Conservation (phyloP, 2,888 invertebrate genomes). For the Acronicta leporina region DNA sequence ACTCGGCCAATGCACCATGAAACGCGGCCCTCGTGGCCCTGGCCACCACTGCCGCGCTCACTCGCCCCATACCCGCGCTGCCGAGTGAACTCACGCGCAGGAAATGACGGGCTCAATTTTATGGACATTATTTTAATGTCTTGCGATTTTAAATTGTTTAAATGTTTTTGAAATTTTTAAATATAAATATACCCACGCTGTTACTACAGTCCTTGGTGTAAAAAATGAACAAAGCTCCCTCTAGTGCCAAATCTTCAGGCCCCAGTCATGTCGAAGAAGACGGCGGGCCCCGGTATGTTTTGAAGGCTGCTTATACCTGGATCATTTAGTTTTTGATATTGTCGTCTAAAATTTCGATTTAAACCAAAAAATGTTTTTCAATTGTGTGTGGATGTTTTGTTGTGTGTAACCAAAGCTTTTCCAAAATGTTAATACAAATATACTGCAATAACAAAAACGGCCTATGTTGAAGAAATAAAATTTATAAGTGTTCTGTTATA, state of each 20-base stretch:
- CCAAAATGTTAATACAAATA: background rate
- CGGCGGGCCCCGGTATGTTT: no score
- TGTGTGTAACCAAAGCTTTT: background rate
- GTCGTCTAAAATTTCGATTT: background rate
- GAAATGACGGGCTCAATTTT: conserved; percentile 22
- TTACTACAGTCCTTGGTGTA: background rate
- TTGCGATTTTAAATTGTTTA: conserved; percentile 5
- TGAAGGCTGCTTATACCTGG: no score
- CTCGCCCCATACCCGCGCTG: conserved; percentile 52
- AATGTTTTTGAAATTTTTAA: conserved; percentile 3
- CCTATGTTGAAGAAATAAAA: background rate
- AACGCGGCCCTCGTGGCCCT: conserved; percentile 40
- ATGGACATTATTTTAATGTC: conserved; percentile 21
- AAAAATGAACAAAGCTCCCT: background rate
- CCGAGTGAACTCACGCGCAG: conserved; percentile 13
- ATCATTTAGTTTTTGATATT: no score
- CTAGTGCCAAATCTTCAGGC: background rate
- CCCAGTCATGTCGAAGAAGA: no score
- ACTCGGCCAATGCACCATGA: conserved; percentile 66
- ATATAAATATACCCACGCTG: conserved; percentile 8
- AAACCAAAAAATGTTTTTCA: background rate
- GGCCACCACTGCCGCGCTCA: conserved; percentile 53
- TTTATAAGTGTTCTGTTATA: background rate
- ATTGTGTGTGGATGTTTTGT: background rate
- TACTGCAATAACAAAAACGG: background rate